Base-by-base conservation (phyloP, 2,113 vertebrate species). In the Takifugu flavidus region DNA sequence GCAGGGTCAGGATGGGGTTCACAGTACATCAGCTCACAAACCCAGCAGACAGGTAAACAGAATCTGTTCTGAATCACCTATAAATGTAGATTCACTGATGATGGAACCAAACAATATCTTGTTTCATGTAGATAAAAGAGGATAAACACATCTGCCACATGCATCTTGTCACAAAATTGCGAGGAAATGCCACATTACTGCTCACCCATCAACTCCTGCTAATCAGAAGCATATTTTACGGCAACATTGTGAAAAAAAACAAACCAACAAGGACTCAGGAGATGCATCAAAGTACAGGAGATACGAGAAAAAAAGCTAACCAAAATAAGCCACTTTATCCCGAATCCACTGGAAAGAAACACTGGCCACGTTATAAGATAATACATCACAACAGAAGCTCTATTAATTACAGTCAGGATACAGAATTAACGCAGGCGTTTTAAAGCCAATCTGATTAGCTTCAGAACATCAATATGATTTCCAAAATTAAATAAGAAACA, bases 291-390 rank as follows among this genome's bases (percentile, higher is more conserved):
- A 55, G 75, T 63, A 61, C 25, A 34, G 61, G 52, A 56, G 53
- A 63, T 39, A 60, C 45, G 12, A 47, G 63, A n/a, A 58, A 67
- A 65, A 62, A 59, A 50, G 39, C 67, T 64, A 64, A 68, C 78
- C 51, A 77, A 73, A 87, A 80, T 65, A 66, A 61, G 20, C 63
- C 63, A 73, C 69, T 75, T 62, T 80, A 70, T 79, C 83, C 79
- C 85, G 73, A 67, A 68, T 70, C 20, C 57, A 65, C 20, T 34
- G 63, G 63, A 74, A 6, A 15, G 56, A 54, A 73, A 62, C 42
- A 34, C 8, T 61, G 20, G 20, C 20, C 20, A 20, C 20, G 20
- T 20, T 20, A 20, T 20, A 20, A 47, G 55, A 13, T 11, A n/a
- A 56, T 50, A 76, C 13, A 29, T 27, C 55, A 28, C 65, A 66